Base-by-base conservation (phyloP, 2,797 vertebrate genomes). In the Nyctibius grandis region DNA sequence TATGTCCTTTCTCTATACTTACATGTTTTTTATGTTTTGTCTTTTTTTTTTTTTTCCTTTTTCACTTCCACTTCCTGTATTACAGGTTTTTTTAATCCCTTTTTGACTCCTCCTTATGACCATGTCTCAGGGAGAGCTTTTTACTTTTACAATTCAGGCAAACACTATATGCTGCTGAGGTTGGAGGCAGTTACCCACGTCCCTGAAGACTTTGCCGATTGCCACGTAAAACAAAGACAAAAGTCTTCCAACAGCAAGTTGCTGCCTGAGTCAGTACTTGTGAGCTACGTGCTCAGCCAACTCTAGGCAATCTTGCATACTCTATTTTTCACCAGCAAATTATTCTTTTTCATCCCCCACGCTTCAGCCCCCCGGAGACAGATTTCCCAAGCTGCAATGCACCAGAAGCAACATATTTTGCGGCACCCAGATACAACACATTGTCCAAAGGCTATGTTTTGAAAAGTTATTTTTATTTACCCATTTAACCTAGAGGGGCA, bases 201-300 rank as follows among this genome's bases (percentile, higher is more conserved):
- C 53, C 64, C 45, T 29, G 19, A 81, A 91, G 76, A 61, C 65
- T 75, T 9, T 29, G 21, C 22, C 88, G 57, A 64, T 9, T 53
- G 29, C 60, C 74, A 63, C 0, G 8, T 45, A 74, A 87, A 85
- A 81, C 68, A 89, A 67, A 79, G 61, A 48, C 40, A n/a, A 91
- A 51, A 85, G n/a, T 51, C 45, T 88, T 88, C 75, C 87, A 85
- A 31, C 21, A 85, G 78, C 94, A 94, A 88, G 86, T 86, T 90
- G 50, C 61, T 96, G 90, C 88, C 88, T 67, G 70, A 89, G 36
- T 69, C 73, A 42, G 75, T 79, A 70, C 68, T 64, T 47, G 15
- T 9, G 54, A 72, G 61, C 45, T 74, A 78, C 28, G 61, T 47
- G 63, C 67, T 79, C 63, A 89, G 74, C 29, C 80, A 87, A 59